These are phyloP conservation scores for Clarias batrachus DNA, from an alignment of 2,113 vertebrate genomes.

Conservation along the genomic window DNA sequence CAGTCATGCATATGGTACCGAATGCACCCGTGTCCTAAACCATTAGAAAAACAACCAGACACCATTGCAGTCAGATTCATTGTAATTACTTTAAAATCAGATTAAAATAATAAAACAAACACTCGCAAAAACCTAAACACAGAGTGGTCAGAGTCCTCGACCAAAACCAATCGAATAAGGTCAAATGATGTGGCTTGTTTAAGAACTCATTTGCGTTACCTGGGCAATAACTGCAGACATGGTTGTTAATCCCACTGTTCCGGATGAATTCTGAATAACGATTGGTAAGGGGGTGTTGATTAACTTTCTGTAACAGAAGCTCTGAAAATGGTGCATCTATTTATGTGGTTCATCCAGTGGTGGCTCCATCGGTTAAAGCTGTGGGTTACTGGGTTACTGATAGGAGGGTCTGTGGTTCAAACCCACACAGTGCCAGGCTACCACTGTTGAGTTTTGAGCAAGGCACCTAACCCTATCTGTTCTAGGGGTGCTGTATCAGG, in stretches of 20 bases:
- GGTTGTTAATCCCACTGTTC: not conserved
- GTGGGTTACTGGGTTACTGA: too few species aligned
- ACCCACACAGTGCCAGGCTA: too few species aligned
- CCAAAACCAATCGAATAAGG: not conserved
- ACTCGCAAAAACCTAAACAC: not conserved
- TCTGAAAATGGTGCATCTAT: too few species aligned
- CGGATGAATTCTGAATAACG: not conserved
- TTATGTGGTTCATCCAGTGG: too few species aligned
- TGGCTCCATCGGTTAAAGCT: too few species aligned
- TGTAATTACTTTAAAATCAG: not conserved
- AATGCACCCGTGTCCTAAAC: not conserved
- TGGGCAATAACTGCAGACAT: not conserved
- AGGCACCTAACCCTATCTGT: too few species aligned
- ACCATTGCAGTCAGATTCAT: not conserved
- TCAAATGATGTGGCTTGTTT: not conserved
- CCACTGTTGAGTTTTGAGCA: too few species aligned
- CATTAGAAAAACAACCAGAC: not conserved
- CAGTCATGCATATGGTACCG: not conserved
- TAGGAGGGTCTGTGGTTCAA: too few species aligned
- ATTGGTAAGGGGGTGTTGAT: not conserved
- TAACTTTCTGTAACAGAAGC: not conserved
- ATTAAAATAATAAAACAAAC: not conserved
- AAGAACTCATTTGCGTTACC: not conserved
- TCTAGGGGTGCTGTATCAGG: too few species aligned
- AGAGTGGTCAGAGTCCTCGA: not conserved